Evolutionary conservation across 2,113 vertebrate genomes (phyloP).

Genomic region (Amblyopsis rosae): DNA sequence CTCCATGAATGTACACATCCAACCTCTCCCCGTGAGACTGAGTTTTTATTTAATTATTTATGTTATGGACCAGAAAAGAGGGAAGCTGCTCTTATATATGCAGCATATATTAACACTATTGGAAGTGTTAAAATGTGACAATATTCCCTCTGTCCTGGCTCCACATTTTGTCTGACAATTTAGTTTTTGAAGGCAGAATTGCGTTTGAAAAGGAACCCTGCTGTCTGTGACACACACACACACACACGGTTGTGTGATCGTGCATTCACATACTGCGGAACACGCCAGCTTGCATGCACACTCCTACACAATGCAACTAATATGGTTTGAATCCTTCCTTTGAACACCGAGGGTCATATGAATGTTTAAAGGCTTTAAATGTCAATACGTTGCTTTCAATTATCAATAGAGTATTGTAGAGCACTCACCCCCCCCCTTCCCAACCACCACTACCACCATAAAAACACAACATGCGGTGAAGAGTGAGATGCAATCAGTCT

Average conservation of each 20-base stretch:
- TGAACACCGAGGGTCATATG: slow-evolving; percentile 45
- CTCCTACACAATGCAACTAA: slow-evolving; percentile 24
- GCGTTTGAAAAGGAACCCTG: slow-evolving; percentile 25
- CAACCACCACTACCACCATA: background rate
- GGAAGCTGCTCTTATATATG: background rate
- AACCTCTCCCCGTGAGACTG: background rate
- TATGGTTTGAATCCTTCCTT: slow-evolving; percentile 27
- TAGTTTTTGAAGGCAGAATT: slow-evolving; percentile 36
- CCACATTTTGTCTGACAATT: slow-evolving; percentile 36
- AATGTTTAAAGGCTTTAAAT: slow-evolving; percentile 58
- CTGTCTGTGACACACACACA: slow-evolving; percentile 14
- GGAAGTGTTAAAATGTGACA: slow-evolving; percentile 27
- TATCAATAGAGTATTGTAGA: slow-evolving; percentile 25
- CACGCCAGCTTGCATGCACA: background rate
- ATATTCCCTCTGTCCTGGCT: slow-evolving; percentile 46
- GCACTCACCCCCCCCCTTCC: background rate
- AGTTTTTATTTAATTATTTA: background rate
- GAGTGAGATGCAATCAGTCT: slow-evolving; percentile 6
- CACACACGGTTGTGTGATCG: slow-evolving; percentile 5
- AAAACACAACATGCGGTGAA: slow-evolving; percentile 11
- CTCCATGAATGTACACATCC: too few species aligned
- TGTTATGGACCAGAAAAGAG: background rate
- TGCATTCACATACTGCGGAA: background rate
- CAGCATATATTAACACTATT: slow-evolving; percentile 17
- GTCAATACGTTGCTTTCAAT: slow-evolving; percentile 52